phyloP scores from a whole-genome alignment of 2,797 vertebrate species.

The Poecilia wingei region DNA sequence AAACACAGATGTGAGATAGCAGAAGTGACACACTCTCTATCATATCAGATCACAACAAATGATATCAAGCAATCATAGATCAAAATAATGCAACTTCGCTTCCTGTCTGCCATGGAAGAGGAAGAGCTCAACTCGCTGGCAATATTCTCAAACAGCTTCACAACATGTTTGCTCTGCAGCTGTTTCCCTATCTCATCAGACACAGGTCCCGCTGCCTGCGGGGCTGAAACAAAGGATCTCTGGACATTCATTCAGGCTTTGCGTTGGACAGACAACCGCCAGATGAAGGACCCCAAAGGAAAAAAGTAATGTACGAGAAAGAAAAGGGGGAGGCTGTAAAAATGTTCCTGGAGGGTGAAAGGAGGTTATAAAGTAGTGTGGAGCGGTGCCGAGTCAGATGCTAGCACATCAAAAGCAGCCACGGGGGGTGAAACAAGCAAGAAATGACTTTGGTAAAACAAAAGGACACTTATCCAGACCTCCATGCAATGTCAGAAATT shows the following conservation, averaged over 20 bases:
- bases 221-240: slow-evolving; percentile 56
- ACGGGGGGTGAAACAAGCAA: slow-evolving; percentile 44
- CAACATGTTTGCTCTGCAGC: slow-evolving; percentile 23
- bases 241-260: slow-evolving; percentile 53
- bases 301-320: slow-evolving; percentile 45
- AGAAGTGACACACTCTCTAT: slow-evolving; percentile 54
- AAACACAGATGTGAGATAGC: slow-evolving; percentile 61
- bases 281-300: slow-evolving; percentile 51
- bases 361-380: slow-evolving; percentile 63
- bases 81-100: slow-evolving; percentile 41
- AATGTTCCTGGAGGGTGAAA: slow-evolving; percentile 60
- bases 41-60: slow-evolving; percentile 55
- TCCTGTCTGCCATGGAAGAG: slow-evolving; percentile 17
- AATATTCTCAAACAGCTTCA: slow-evolving; percentile 37
- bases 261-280: slow-evolving; percentile 68
- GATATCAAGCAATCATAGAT: slow-evolving; percentile 60
- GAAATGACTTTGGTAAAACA: slow-evolving; percentile 56
- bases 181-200: slow-evolving; percentile 46
- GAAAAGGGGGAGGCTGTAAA: slow-evolving; percentile 31
- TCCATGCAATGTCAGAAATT: slow-evolving; percentile 23
- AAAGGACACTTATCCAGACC: slow-evolving; percentile 29
- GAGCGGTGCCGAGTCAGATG: slow-evolving; percentile 67
- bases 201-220: slow-evolving; percentile 30
- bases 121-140: slow-evolving; percentile 19
- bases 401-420: slow-evolving; percentile 60